Evolutionary conservation across 2,113 vertebrate genomes (phyloP).

Genomic region (Aramus guarauna): DNA sequence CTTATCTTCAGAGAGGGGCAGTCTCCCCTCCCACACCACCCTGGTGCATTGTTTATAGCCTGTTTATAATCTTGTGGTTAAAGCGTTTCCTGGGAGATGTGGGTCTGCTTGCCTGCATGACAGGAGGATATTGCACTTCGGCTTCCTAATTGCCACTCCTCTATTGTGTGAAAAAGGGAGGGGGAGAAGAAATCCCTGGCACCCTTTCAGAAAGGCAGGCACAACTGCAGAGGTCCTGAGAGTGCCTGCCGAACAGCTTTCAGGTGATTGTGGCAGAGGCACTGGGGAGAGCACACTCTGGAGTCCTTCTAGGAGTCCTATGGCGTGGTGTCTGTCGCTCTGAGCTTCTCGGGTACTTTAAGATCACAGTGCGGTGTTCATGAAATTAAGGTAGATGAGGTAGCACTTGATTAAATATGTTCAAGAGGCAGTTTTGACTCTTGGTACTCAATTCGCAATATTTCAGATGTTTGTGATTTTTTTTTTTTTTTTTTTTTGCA

Average conservation of each 20-base stretch:
- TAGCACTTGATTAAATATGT: not conserved
- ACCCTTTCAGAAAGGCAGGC: not conserved
- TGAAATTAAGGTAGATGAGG: not conserved
- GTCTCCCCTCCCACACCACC: not conserved
- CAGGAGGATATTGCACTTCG: not conserved
- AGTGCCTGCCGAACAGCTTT: not conserved
- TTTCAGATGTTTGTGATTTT: not conserved
- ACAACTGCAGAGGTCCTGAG: not conserved
- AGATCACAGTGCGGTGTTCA: not conserved
- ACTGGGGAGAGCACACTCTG: not conserved
- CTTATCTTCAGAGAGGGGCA: not conserved
- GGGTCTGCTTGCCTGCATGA: not conserved
- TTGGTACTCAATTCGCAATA: not conserved
- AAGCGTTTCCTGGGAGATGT: not conserved
- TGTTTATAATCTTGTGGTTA: not conserved
- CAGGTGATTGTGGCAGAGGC: not conserved
- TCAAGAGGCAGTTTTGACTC: not conserved
- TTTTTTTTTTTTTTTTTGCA: not conserved
- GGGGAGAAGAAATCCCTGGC: not conserved
- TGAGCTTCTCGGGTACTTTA: not conserved
- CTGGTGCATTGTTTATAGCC: not conserved
- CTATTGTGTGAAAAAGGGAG: not conserved
- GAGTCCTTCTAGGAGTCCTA: not conserved
- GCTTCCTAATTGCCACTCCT: not conserved
- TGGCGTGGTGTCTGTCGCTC: not conserved